phyloP scores from a whole-genome alignment of 2,113 vertebrate genomes.

The Martes martes region DNA sequence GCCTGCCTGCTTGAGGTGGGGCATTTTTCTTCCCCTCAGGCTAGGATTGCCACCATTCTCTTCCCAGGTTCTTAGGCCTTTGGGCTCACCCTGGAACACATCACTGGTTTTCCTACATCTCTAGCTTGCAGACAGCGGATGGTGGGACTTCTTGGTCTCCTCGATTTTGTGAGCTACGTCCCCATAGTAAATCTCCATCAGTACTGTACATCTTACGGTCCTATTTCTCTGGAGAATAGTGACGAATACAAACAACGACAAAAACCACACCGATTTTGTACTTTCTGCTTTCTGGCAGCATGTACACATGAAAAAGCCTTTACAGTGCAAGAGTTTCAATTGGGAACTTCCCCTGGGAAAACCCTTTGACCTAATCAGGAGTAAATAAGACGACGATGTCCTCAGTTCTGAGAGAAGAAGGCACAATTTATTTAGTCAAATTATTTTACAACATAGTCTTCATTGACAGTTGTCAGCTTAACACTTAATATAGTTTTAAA shows the following conservation, averaged over 20 bases:
- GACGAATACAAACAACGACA: not conserved
- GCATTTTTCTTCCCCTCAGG: not conserved
- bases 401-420: conserved; percentile 64
- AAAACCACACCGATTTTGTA: not conserved
- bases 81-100: not conserved
- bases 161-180: not conserved
- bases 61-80: not conserved
- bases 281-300: not conserved
- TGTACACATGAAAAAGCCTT: not conserved
- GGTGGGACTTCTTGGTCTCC: not conserved
- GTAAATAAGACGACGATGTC: conserved; percentile 19
- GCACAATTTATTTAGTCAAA: conserved; percentile 95
- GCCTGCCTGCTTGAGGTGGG: not conserved
- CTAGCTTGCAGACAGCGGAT: not conserved
- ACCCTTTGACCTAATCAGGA: not conserved
- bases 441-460: conserved; percentile 90
- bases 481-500: conserved; percentile 89
- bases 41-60: too few species aligned
- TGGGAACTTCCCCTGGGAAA: not conserved
- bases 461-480: conserved; percentile 86
- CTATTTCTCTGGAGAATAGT: not conserved
- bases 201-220: not conserved
- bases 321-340: not conserved
- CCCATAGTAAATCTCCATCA: not conserved
- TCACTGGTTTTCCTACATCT: not conserved